These are phyloP conservation scores for Ardeotis arabs DNA, from an alignment of 2,113 vertebrate species.

Conservation along the genomic window DNA sequence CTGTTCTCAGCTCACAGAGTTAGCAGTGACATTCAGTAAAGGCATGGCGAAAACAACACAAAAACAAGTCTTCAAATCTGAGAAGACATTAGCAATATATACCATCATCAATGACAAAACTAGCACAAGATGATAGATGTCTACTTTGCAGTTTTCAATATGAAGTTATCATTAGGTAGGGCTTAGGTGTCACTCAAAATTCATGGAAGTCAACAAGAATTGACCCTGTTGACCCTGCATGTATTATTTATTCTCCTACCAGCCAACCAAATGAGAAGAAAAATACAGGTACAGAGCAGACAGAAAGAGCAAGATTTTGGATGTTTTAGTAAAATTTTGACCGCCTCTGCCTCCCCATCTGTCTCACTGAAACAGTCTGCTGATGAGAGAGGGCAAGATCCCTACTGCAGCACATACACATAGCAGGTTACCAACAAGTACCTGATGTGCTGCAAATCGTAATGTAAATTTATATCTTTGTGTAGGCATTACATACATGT, in stretches of 20 bases:
- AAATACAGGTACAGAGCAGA: background rate
- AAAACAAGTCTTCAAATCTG: background rate
- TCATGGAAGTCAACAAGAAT: background rate
- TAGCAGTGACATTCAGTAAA: background rate
- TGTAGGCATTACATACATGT: background rate
- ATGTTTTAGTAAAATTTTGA: background rate
- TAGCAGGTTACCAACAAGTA: background rate
- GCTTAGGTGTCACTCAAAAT: background rate
- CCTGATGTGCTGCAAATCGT: fast-evolving
- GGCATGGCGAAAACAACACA: background rate
- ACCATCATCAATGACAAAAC: background rate
- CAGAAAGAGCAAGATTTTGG: background rate
- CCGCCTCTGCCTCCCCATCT: fast-evolving
- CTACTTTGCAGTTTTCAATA: background rate
- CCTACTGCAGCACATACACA: background rate
- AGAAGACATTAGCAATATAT: background rate
- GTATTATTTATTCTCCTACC: background rate
- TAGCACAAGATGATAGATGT: background rate
- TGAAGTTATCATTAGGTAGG: background rate
- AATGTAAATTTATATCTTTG: background rate
- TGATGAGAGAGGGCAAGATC: too few relatives aligned
- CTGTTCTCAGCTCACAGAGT: background rate
- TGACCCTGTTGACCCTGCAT: background rate
- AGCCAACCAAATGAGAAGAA: background rate
- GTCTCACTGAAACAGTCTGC: background rate